A percentile compares a stretch with the other conserved stretches of the same genome.
Conservation (phyloP, 1,140 invertebrate genomes). For the Zaprionus tsacasi region DNA sequence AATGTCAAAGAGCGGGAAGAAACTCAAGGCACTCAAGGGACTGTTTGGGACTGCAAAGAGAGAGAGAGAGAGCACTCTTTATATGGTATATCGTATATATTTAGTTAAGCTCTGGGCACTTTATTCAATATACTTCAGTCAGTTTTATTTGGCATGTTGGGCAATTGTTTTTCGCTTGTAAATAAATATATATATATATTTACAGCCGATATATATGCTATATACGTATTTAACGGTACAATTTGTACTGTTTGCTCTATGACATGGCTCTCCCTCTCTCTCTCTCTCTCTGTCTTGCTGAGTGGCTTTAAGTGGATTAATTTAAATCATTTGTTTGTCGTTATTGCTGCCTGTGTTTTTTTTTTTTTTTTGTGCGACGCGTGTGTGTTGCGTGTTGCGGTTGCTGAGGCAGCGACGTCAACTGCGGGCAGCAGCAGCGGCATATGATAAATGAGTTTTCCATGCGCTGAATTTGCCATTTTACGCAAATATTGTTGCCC, state of each 20-base stretch:
- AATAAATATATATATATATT: slow-evolving; percentile 7
- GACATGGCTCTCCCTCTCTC: slow-evolving; percentile 24
- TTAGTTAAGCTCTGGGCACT: slow-evolving; percentile 1
- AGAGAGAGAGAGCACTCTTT: too few species aligned
- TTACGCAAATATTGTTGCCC: slow-evolving; percentile 46
- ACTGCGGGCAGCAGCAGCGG: slow-evolving; percentile 30
- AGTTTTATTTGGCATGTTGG: slow-evolving; percentile 24
- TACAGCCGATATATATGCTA: slow-evolving; percentile 13
- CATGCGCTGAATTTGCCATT: slow-evolving; percentile 54
- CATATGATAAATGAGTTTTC: slow-evolving; percentile 73
- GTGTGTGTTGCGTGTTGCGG: slow-evolving; percentile 44
- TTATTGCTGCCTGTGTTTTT: slow-evolving; percentile 39
- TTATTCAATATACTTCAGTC: slow-evolving; percentile 30
- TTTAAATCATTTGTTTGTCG: slow-evolving; percentile 71
- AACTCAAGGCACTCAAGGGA: not conserved
- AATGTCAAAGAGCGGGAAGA: slow-evolving; percentile 3
- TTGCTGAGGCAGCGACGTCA: slow-evolving; percentile 31
- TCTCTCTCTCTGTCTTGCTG: not conserved
- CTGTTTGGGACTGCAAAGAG: not conserved
- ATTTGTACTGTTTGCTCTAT: slow-evolving; percentile 37
- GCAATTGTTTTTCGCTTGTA: slow-evolving; percentile 13
- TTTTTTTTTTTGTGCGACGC: not conserved
- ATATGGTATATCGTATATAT: not conserved
- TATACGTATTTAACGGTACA: slow-evolving; percentile 21
- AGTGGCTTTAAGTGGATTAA: slow-evolving; percentile 77